Evolutionary conservation across 2,113 vertebrate species (phyloP).

Genomic region (Cynopterus brachyotis): DNA sequence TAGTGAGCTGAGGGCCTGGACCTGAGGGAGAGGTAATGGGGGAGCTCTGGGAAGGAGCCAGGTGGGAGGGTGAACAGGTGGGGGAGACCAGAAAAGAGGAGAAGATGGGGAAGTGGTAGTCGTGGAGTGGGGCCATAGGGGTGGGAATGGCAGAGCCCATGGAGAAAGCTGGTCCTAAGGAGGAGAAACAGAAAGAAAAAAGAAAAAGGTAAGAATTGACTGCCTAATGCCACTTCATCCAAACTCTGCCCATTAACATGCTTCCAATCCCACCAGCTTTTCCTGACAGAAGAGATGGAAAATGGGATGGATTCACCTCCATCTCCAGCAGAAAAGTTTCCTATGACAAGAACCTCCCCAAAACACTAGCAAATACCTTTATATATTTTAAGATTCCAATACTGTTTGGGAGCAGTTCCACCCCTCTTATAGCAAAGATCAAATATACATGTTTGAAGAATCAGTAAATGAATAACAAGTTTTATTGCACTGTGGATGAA

Average conservation of each 20-base stretch:
- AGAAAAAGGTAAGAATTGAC: background rate
- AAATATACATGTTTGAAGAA: background rate
- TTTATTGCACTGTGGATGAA: background rate
- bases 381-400: background rate
- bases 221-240: background rate
- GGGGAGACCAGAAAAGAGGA: constrained; percentile 13
- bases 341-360: background rate
- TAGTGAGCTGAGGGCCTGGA: constrained; percentile 79
- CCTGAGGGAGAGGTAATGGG: constrained; percentile 32
- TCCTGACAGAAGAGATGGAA: background rate
- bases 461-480: background rate
- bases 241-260: background rate
- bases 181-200: constrained; percentile 16
- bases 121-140: constrained; percentile 41
- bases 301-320: background rate
- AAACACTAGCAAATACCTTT: background rate
- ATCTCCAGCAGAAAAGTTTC: background rate
- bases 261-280: background rate
- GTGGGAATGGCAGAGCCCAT: constrained; percentile 58
- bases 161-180: constrained; percentile 66
- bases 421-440: background rate
- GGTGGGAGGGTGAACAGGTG: background rate
- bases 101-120: constrained; percentile 3
- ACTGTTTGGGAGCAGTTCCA: background rate
- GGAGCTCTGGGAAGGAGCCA: background rate